A percentile compares a stretch with the other conserved stretches of the same genome.
Evolutionary conservation across 2,113 vertebrate species (phyloP).

Genomic region (Tricholaema leucomelas): DNA sequence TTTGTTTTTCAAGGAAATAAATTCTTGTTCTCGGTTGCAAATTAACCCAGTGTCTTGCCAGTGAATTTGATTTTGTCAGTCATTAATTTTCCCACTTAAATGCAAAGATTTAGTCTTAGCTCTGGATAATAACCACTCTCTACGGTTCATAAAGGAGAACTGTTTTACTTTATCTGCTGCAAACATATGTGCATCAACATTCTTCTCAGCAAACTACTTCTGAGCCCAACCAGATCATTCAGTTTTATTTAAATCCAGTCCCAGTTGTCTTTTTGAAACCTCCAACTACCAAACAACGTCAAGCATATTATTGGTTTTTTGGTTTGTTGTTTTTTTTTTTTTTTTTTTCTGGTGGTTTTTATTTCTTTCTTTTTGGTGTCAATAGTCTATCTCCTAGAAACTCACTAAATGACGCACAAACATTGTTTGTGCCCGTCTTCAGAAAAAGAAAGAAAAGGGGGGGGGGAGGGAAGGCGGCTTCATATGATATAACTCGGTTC

Average conservation of each 20-base stretch:
- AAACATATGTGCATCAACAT: constrained; percentile 38
- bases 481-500: neutral
- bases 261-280: neutral
- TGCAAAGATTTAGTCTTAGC: neutral
- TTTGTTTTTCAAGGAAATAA: constrained; percentile 36
- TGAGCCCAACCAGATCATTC: constrained; percentile 19
- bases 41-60: neutral
- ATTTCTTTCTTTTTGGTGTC: neutral
- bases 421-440: neutral
- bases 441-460: neutral
- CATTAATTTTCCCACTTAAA: neutral
- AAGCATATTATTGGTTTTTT: neutral
- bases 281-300: neutral
- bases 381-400: constrained; percentile 12
- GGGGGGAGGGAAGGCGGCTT: neutral
- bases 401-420: constrained; percentile 14
- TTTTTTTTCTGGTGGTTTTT: neutral
- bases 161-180: constrained; percentile 41
- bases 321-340: neutral
- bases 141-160: neutral
- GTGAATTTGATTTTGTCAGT: constrained; percentile 33
- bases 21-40: constrained; percentile 18
- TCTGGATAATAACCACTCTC: neutral
- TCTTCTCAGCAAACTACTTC: constrained; percentile 5
- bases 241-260: constrained; percentile 28